Evolutionary conservation across 2,888 invertebrate species (phyloP), one percentile per base, ranked within the genome.

Genomic region (Hirudinaria manillensis): DNA sequence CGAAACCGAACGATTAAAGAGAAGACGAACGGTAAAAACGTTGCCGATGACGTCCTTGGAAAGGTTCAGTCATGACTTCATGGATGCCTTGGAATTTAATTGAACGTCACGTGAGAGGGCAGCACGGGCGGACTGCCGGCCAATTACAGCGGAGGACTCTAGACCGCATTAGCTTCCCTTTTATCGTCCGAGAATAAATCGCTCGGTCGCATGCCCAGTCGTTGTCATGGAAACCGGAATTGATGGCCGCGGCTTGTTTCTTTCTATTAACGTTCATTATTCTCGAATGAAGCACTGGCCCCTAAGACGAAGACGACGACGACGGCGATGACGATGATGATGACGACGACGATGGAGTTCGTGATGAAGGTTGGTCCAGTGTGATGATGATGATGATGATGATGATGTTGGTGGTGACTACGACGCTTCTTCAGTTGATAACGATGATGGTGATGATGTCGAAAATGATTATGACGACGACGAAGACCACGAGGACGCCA

Each of bases 191-290:
- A n/a, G 6, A 34, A 68, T 68, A 68, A 68, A 68, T 68, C 68
- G 68, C 21, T 0, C 13, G 32, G 3, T 34, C 68, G 68, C 68
- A 68, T 68, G 68, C 68, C 68, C 68, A 34, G 29, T 34, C 36
- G 29, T 29, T 68, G 32, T 36, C 68, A 34, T 68, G 68, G 68
- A 10, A n/a, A 68, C 68, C 32, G 68, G 34, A 68, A 68, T 68
- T 68, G 32, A 68, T 36, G 68, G 32, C 67, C 56, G 56, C 3
- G n/a, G 56, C 24, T 61, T 61, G 61, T 61, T 61, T 61, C 61
- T 61, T 61, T 61, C 61, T 61, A 61, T 61, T 61, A 61, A 61
- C 61, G 61, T 61, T 61, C 61, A 61, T 61, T 61, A 61, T 61
- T 24, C 45, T 45, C 4, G 45, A 45, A 45, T 45, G 45, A 45